Evolutionary conservation across 23 tunicate species (phyloP), one percentile per base, ranked within the genome.

Genomic region (Halocynthia aurantium): DNA sequence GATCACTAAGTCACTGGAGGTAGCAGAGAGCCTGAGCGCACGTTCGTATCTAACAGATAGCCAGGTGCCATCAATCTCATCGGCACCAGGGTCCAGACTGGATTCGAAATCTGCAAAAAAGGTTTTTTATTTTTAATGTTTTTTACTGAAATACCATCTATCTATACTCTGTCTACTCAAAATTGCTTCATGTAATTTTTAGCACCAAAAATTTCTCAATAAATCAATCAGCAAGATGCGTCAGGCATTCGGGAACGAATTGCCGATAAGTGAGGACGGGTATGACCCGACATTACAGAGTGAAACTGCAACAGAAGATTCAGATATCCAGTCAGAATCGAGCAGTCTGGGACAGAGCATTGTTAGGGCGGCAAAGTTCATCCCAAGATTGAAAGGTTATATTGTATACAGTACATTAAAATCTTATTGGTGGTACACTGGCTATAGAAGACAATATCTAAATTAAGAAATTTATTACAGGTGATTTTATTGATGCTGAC

Each of bases 341-440:
- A 80, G 80, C 31, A 89, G 96, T 70, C 82, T 89, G 31, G 96
- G 96, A 15, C 83, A 83, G 50, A 83, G 82, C 63, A 89, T 89
- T 53, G 96, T 84, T 44, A 80, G 85, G 75, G 96, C 78, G 20
- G 78, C 78, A 5, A 13, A 22, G 5, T 74, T 64, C 9, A 64
- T 74, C 4, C 22, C 72, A 67, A 49, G 31, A 40, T 67, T 40
- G 50, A 67, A 67, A 67, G 72, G 72, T 67, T 31, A 31, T 31
- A 31, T 31, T 31, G 4, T 31, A 31, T 31, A 31, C 44, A 31
- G 44, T 31, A 31, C 44, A 31, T 31, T 31, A 31, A 1, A 31
- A 31, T 1, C 4, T 31, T 4, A 31, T 31, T 4, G 4, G 2
- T 31, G 44, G 44, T 31, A 31, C 44, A 31, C 44, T 31, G 44